These are phyloP conservation scores for Pampusana beccarii DNA, from an alignment of 2,113 vertebrate species.

Conservation along the genomic window DNA sequence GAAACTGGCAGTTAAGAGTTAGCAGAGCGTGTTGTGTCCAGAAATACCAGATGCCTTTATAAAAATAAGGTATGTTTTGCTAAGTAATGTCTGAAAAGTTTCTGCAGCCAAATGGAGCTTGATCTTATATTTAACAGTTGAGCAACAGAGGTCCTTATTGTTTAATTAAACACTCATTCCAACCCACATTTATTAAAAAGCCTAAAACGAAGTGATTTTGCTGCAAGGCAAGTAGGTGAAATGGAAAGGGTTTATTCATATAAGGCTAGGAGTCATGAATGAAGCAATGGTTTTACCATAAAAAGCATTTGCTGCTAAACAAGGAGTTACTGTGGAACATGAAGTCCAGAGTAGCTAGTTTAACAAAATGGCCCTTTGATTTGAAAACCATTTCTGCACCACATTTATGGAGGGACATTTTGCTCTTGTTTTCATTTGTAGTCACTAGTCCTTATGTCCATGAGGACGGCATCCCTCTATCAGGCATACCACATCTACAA, in stretches of 20 bases:
- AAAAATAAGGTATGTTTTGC: slow-evolving; percentile 20
- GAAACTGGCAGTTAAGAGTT: neutral
- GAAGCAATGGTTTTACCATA: neutral
- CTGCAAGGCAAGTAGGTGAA: slow-evolving; percentile 7
- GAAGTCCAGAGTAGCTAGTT: neutral
- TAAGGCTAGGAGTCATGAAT: neutral
- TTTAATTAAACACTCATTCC: slow-evolving; percentile 40
- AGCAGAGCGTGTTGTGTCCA: neutral
- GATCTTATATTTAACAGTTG: neutral
- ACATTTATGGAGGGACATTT: neutral
- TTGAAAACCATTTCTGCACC: neutral
- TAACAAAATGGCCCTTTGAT: slow-evolving; percentile 11
- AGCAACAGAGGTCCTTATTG: slow-evolving; percentile 15
- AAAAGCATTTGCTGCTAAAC: neutral
- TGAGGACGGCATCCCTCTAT: neutral
- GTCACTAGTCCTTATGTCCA: neutral
- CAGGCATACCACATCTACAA: neutral
- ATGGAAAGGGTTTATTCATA: slow-evolving; percentile 29
- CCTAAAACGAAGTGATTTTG: slow-evolving; percentile 22
- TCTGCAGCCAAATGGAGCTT: neutral
- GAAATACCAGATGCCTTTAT: slow-evolving; percentile 29
- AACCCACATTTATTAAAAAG: slow-evolving; percentile 1
- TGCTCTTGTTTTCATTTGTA: neutral
- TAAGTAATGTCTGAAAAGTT: slow-evolving; percentile 25
- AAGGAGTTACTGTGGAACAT: slow-evolving; percentile 19